Base-by-base conservation (phyloP, 2,888 invertebrate species). In the Aphrophora alni region DNA sequence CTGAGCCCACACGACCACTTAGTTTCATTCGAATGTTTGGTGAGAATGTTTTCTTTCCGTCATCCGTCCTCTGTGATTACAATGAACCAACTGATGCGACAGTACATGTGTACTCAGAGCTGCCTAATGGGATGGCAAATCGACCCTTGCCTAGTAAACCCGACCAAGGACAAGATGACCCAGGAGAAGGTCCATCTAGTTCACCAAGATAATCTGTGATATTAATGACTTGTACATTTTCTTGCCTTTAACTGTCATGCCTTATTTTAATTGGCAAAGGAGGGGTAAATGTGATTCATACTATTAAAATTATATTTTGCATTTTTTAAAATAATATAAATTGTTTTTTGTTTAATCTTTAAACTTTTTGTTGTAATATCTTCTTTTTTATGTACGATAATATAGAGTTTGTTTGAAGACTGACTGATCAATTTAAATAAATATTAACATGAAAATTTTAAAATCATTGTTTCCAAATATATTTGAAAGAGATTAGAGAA, bases 141-240 rank as follows among this genome's bases (percentile, higher is more conserved):
- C 89, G 93, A 83, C 93, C 93, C n/a, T 88, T 94, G 51, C 93
- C 93, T 0, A 91, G 92, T 82, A 93, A 93, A 86, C 93, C 93
- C 24, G 80, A 80, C 28, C 21, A 59, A 44, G 33, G 38, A 14
- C 59, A 51, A 51, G 69, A 59, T 21, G 79, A 79, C 25, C 77
- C 77, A 5, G 81, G 78, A 0, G 78, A 78, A 78, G 81, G 78
- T 21, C 78, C 81, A 1, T 81, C 81, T 59, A 59, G 59, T 59
- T 59, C 59, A 59, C 59, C 21, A 59, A 59, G 59, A 59, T 59
- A 59, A 73, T 73, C 80, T 80, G 80, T 80, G 80, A 80, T 80
- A 80, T 71, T 73, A 73, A 21, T 21, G n/a, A 59, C 59, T 59
- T 59, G 59, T 59, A 59, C 12, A 59, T 59, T 59, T 59, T 59